A percentile compares a stretch with the other conserved stretches of the same genome.
Conservation (phyloP, 2,113 vertebrate genomes). For the Pygoscelis antarcticus region DNA sequence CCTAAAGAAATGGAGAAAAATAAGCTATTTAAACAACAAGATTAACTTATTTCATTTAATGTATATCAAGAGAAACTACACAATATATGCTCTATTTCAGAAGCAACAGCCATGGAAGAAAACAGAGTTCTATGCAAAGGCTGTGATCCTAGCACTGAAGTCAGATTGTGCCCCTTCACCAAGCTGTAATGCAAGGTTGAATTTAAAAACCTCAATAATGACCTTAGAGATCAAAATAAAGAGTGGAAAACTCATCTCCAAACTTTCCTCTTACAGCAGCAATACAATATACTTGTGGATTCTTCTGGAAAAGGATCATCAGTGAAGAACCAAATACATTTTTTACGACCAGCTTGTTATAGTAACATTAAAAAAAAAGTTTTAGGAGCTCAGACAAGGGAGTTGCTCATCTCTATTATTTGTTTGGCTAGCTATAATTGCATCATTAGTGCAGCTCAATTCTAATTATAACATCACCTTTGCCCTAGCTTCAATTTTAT, state of each 20-base stretch:
- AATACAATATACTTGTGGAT: not conserved
- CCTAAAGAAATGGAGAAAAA: conserved; percentile 66
- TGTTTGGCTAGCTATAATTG: not conserved
- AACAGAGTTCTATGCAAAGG: not conserved
- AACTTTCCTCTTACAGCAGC: not conserved
- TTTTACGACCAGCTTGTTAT: not conserved
- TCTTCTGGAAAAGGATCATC: not conserved
- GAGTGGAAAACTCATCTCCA: not conserved
- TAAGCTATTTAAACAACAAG: not conserved
- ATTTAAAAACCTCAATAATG: not conserved
- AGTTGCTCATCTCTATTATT: not conserved
- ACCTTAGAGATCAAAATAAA: not conserved
- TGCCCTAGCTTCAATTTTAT: not conserved
- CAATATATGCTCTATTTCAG: not conserved
- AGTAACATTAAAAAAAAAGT: not conserved
- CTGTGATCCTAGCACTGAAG: not conserved
- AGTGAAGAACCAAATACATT: not conserved
- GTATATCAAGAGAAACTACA: not conserved
- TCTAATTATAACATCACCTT: not conserved
- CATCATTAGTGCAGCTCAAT: not conserved
- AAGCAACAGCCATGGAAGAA: not conserved
- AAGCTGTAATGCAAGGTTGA: not conserved
- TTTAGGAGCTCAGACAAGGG: not conserved
- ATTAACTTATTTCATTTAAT: not conserved
- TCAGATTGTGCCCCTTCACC: not conserved